These are phyloP conservation scores for Brachyptera risi DNA, from an alignment of 2,888 invertebrate species.

Conservation along the genomic window DNA sequence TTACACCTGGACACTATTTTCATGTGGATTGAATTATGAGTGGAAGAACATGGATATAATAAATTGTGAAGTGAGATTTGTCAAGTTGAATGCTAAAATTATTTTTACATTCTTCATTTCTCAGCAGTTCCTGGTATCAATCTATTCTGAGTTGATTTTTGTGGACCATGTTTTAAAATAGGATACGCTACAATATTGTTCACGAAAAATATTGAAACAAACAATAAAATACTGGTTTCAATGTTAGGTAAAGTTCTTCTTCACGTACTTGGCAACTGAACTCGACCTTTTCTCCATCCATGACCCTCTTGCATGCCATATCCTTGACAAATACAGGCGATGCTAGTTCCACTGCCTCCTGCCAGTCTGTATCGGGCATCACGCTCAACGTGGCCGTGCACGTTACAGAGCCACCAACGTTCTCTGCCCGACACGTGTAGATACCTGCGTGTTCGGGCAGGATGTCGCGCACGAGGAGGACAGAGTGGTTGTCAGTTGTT, in stretches of 20 bases:
- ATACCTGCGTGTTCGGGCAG: conserved; percentile 66
- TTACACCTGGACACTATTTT: no score
- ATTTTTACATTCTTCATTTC: no score
- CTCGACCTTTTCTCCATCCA: conserved; percentile 84
- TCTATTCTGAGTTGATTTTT: no score
- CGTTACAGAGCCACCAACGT: conserved; percentile 84
- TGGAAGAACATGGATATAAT: no score
- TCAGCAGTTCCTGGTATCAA: not conserved
- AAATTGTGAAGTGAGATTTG: no score
- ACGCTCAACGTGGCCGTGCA: conserved; percentile 70
- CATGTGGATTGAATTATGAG: no score
- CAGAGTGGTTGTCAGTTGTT: conserved; percentile 72
- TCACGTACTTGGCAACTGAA: conserved; percentile 58
- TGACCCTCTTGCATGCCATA: conserved; percentile 69
- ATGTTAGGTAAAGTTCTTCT: no score
- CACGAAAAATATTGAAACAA: not conserved
- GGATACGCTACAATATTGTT: no score
- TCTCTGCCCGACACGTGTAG: conserved; percentile 85
- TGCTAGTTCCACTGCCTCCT: conserved; percentile 51
- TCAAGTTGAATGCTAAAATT: no score
- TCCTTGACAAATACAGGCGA: conserved; percentile 75
- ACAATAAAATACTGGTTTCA: no score
- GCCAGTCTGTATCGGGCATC: conserved; percentile 52
- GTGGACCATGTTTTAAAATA: not conserved
- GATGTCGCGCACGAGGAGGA: conserved; percentile 69